Percentiles rank a stretch among this genome's conserved stretches.
phyloP scores from a whole-genome alignment of 2,113 vertebrate species.

The Leiothrix lutea region DNA sequence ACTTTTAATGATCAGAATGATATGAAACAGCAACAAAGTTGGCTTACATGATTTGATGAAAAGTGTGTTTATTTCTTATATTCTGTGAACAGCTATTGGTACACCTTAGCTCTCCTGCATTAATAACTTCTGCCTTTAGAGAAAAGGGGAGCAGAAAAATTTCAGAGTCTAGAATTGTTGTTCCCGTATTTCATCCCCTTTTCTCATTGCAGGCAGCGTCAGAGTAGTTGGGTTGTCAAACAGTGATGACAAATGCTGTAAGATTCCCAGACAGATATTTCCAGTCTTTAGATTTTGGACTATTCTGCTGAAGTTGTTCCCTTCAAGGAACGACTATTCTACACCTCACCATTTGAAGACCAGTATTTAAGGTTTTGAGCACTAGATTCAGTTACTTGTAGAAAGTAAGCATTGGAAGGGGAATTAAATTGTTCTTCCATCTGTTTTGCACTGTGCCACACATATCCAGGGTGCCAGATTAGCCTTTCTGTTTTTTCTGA shows the following conservation, averaged over 20 bases:
- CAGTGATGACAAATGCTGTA: rapidly evolving
- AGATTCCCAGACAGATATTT: neutral
- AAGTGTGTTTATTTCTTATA: neutral
- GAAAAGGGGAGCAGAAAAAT: neutral
- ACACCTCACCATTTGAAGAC: neutral
- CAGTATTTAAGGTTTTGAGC: neutral
- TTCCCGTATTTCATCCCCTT: neutral
- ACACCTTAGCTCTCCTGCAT: neutral
- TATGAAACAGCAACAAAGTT: neutral
- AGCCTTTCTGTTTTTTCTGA: neutral
- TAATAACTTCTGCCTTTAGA: neutral
- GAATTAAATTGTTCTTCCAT: neutral
- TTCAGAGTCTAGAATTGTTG: neutral
- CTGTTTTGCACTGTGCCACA: neutral
- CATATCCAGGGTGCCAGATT: rapidly evolving
- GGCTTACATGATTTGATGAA: neutral
- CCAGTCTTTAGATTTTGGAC: neutral
- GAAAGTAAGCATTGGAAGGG: neutral
- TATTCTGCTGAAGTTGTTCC: neutral
- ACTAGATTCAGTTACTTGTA: neutral
- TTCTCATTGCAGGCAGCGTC: neutral
- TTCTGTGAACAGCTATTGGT: neutral
- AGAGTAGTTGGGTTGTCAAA: neutral
- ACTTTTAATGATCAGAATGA: neutral
- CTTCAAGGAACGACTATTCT: neutral